Evolutionary conservation across 2,797 vertebrate species (phyloP).

Genomic region (Staurois parvus): DNA sequence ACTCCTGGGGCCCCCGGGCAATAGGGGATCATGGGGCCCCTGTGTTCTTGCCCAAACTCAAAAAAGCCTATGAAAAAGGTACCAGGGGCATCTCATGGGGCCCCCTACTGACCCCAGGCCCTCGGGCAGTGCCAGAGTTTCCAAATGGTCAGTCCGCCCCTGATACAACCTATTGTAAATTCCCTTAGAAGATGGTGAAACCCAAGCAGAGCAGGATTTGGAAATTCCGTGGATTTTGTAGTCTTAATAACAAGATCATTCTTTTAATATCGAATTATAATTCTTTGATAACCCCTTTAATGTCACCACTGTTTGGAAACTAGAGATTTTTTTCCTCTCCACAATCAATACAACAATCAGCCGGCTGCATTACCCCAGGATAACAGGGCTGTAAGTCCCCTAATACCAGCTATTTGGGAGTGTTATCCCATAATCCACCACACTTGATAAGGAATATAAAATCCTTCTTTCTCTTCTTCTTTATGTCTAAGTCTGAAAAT

Average conservation of each 20-base stretch:
- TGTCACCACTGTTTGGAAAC: neutral
- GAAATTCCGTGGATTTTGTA: neutral
- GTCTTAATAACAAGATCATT: neutral
- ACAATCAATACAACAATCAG: constrained; percentile 5
- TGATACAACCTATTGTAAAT: neutral
- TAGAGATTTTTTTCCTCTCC: neutral
- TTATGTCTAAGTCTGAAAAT: neutral
- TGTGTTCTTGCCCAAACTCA: too few relatives aligned
- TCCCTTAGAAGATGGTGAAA: neutral
- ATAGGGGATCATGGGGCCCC: too few relatives aligned
- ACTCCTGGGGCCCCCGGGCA: too few relatives aligned
- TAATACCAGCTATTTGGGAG: constrained; percentile 3
- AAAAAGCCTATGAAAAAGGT: too few relatives aligned
- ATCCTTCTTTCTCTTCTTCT: neutral
- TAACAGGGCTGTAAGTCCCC: neutral
- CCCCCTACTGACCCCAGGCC: too few relatives aligned
- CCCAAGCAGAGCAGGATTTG: neutral
- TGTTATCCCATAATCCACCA: neutral
- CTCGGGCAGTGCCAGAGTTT: too few relatives aligned
- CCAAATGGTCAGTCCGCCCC: too few relatives aligned
- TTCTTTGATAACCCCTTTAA: neutral
- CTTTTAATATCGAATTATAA: neutral
- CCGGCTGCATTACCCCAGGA: neutral
- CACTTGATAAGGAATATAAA: constrained; percentile 8
- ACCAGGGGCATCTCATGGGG: too few relatives aligned